Percentiles rank a stretch among this genome's conserved stretches.
Evolutionary conservation across 2,113 vertebrate species (phyloP).

Genomic region (Atlantisia rogersi): DNA sequence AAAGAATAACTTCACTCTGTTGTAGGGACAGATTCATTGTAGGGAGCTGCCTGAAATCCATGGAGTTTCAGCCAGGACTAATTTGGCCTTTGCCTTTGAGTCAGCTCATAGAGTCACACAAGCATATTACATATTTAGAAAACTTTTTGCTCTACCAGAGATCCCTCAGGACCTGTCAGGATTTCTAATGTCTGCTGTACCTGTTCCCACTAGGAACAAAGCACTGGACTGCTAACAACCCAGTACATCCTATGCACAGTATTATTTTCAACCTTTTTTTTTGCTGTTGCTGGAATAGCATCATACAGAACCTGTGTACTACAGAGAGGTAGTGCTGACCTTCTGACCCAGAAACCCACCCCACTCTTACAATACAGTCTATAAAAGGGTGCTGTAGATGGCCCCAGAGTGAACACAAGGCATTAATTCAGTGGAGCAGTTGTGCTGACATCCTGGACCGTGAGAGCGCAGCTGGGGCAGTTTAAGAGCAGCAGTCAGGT

Average conservation of each 20-base stretch:
- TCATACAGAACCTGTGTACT: not conserved
- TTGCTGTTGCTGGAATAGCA: not conserved
- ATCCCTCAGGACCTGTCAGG: not conserved
- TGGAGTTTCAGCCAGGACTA: not conserved
- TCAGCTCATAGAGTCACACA: not conserved
- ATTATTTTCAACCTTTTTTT: not conserved
- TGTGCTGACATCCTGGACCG: constrained; percentile 59
- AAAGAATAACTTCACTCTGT: not conserved
- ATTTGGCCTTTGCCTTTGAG: not conserved
- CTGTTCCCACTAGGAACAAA: not conserved
- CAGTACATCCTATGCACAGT: not conserved
- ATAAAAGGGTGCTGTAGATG: constrained; percentile 5
- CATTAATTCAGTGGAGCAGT: constrained; percentile 57
- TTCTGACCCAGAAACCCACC: not conserved
- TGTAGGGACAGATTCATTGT: not conserved
- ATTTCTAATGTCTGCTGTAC: not conserved
- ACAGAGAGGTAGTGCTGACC: not conserved
- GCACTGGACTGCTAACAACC: not conserved
- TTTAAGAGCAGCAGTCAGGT: constrained; percentile 62
- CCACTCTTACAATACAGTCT: not conserved
- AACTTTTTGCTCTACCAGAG: not conserved
- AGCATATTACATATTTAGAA: not conserved
- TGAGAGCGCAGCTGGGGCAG: constrained; percentile 72
- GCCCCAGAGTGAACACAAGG: constrained; percentile 41
- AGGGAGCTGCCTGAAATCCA: not conserved